Base-by-base conservation (phyloP, 2,888 invertebrate species). In the Rotaria sp. region DNA sequence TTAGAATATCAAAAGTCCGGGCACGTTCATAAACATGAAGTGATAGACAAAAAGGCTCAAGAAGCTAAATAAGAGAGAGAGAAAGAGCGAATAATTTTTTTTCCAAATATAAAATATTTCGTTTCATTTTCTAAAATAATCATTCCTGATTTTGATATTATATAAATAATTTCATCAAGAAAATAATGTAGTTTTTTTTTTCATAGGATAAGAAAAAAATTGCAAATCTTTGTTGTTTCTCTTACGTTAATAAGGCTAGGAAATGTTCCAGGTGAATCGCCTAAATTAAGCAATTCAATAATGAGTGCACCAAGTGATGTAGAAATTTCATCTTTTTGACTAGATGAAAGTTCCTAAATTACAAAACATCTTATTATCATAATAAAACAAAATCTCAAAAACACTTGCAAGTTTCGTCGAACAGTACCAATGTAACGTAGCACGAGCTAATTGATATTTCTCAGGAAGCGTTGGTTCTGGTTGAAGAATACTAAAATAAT, bases 1-100 rank as follows among this genome's bases (percentile, higher is more conserved):
- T 80, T n/a, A 80, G 45, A 45, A 80, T 80, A 45, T 80, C 45
- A 80, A 80, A 80, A 21, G 80, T 26, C 26, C 85, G 45, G 30
- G 75, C 35, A 38, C 75, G 74, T 85, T 50, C 45, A 50, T 80
- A 11, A 48, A 7, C 35, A 52, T 52, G 26, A 41, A 45, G 8
- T n/a, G 80, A 80, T n/a, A 80, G 21, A 80, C 80, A 80, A 35
- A 45, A 80, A n/a, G 80, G 80, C n/a, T 80, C 80, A 45, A 80
- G 80, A 26, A 80, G 45, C 67, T 67, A 67, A 21, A 67, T 15
- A 67, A 15, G 5, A 50, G 18, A 2, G 18, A 50, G 18, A 50
- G 18, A 10, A 15, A 50, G 50, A 15, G 11, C 18, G 13, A 11
- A 45, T 45, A 45, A 11, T 13, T 11, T 13, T 45, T 45, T 45